Base-by-base conservation (phyloP, 2,888 invertebrate species). In the Tuta absoluta region DNA sequence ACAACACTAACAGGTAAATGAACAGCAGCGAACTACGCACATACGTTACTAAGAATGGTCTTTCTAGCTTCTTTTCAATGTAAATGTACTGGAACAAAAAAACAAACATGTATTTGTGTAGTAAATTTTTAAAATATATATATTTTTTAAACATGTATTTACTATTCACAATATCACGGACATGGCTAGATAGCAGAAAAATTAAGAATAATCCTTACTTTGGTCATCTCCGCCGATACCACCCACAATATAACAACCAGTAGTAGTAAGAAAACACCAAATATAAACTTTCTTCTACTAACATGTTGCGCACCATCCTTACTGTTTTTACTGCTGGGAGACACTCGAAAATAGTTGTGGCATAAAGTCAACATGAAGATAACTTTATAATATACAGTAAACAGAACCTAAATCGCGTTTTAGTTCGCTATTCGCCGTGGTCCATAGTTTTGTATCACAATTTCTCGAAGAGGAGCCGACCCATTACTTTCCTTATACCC, bases 211-310 rank as follows among this genome's bases (percentile, higher is more conserved):
- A 37, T 62, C 70, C 76, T 86, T 91, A 98, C 98, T 95, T 98
- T 96, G 67, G 98, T 98, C 67, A 99, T 92, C 92, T 99, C 98
- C 48, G 98, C 97, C 61, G 98, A 98, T 63, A 96, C 95, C 63
- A 99, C 98, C 98, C 99, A 99, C 77, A 99, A 95, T 66, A 98
- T 92, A 90, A 98, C 98, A 72, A 99, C 98, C 76, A 98, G 89
- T 71, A 99, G 87, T 69, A 99, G 92, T 74, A 99, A 93, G 77
- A 97, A 93, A 72, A 98, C 92, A 76, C 99, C 99, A 76, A 98
- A 92, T 68, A 96, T 92, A 75, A 98, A 94, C 79, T 89, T 87
- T 75, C 82, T 85, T 71, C 82, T 87, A 71, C 85, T 86, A 68
- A 79, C 79, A 69, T 84, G 82, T 70, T 85, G 86, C 38, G 70